These are phyloP conservation scores for Tineola bisselliella DNA, from an alignment of 2,888 invertebrate species.

Conservation along the genomic window DNA sequence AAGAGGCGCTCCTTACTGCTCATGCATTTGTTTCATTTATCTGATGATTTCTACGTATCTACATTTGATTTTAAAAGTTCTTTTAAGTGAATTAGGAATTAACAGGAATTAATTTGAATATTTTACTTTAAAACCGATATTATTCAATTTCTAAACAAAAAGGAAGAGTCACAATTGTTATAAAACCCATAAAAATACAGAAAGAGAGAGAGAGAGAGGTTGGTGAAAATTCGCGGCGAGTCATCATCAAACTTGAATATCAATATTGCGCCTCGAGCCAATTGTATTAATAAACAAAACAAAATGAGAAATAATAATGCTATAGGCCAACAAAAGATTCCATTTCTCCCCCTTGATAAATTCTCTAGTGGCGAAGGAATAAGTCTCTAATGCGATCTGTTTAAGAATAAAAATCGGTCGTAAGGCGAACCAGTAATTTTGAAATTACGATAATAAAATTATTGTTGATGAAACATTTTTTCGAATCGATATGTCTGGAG, in stretches of 20 bases:
- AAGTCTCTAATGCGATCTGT: slow-evolving; percentile 38
- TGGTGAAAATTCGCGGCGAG: slow-evolving; percentile 50
- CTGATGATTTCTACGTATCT: neutral
- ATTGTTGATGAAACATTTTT: slow-evolving; percentile 68
- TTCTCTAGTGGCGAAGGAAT: slow-evolving; percentile 42
- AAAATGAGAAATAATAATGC: slow-evolving; percentile 69
- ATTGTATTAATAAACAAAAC: slow-evolving; percentile 70
- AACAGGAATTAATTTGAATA: neutral
- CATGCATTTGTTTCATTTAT: neutral
- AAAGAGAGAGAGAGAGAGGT: slow-evolving; percentile 23
- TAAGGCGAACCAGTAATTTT: slow-evolving; percentile 58
- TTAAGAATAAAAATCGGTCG: slow-evolving; percentile 54
- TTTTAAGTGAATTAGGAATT: neutral
- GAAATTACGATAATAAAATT: slow-evolving; percentile 68
- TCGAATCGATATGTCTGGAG: slow-evolving; percentile 62
- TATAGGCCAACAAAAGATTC: slow-evolving; percentile 68
- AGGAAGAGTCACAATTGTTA: slow-evolving; percentile 46
- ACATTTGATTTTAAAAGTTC: too few relatives aligned
- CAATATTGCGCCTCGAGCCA: slow-evolving; percentile 68
- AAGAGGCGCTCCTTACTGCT: neutral
- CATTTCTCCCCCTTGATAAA: slow-evolving; percentile 63
- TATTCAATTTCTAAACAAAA: slow-evolving; percentile 39
- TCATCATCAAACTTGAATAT: slow-evolving; percentile 69
- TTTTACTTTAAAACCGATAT: slow-evolving; percentile 14
- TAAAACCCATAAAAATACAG: slow-evolving; percentile 58